Conservation (phyloP, 2,797 vertebrate species). For the Sebastes nivosus region DNA sequence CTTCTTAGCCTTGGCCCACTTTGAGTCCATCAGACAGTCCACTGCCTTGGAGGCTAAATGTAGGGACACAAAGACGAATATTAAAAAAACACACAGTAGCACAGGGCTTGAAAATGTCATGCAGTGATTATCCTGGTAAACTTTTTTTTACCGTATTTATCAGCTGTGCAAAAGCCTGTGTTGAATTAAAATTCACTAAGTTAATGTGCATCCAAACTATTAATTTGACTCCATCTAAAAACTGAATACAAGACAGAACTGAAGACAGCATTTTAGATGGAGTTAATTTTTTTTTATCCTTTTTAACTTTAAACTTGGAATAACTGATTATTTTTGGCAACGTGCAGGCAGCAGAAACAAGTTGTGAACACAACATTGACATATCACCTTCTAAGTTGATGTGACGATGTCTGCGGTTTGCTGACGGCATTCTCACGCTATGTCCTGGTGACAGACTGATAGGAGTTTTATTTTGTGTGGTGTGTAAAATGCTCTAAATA, state of each 20-base stretch:
- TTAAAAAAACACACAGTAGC: not conserved
- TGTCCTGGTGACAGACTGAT: no score
- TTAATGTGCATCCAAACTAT: not conserved
- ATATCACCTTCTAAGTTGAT: no score
- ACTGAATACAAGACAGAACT: no score
- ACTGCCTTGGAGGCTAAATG: conserved; percentile 95
- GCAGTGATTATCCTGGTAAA: not conserved
- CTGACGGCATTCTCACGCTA: no score
- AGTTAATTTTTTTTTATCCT: not conserved
- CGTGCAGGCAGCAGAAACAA: not conserved
- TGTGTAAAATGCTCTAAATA: no score
- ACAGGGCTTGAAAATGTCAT: not conserved
- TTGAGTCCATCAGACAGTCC: conserved; percentile 97
- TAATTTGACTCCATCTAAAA: no score
- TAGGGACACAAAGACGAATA: not conserved
- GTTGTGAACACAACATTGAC: not conserved
- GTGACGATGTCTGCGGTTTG: no score
- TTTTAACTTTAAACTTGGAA: not conserved
- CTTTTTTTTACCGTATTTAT: not conserved
- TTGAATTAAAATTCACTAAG: not conserved
- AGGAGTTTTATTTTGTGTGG: no score
- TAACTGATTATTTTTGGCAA: not conserved
- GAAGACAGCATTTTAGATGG: no score
- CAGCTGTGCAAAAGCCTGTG: not conserved
- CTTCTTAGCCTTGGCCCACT: conserved; percentile 98